Percentiles rank a stretch among this genome's conserved stretches.
These are phyloP conservation scores for Strongylocentrotus purpuratus DNA, from an alignment of 35 echinoderm and acorn worm genomes.

Conservation along the genomic window DNA sequence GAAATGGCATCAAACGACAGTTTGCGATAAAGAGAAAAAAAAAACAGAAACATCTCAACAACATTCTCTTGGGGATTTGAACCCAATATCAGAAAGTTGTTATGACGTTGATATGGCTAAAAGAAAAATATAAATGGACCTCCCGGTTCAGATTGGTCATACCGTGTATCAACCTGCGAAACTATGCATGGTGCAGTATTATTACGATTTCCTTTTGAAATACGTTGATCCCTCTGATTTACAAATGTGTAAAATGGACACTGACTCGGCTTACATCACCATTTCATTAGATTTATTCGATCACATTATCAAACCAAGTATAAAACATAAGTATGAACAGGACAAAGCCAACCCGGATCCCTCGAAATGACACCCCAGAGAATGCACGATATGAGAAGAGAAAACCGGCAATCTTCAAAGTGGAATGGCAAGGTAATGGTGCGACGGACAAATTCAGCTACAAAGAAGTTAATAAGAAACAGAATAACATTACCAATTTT, in stretches of 20 bases:
- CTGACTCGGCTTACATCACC: slow-evolving; percentile 77
- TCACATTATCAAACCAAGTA: slow-evolving; percentile 59
- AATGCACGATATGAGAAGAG: slow-evolving; percentile 65
- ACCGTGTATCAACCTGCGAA: slow-evolving; percentile 66
- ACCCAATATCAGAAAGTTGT: slow-evolving; percentile 50
- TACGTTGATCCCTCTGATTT: slow-evolving; percentile 62
- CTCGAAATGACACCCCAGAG: slow-evolving; percentile 49
- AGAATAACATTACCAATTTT: slow-evolving; percentile 50
- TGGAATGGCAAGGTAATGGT: slow-evolving; percentile 79
- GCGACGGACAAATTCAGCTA: slow-evolving; percentile 46
- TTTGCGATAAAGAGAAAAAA: not conserved
- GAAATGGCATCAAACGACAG: slow-evolving; percentile 56
- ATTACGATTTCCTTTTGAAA: slow-evolving; percentile 66
- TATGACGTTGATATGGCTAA: slow-evolving; percentile 55
- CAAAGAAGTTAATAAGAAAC: slow-evolving; percentile 59
- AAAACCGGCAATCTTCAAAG: slow-evolving; percentile 71
- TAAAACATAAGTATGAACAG: slow-evolving; percentile 33
- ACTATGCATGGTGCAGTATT: slow-evolving; percentile 68
- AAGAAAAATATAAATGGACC: slow-evolving; percentile 51
- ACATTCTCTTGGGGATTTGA: slow-evolving; percentile 47
- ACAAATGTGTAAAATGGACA: slow-evolving; percentile 76
- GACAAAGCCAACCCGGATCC: slow-evolving; percentile 65
- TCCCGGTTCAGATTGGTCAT: slow-evolving; percentile 62
- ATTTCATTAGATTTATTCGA: slow-evolving; percentile 55
- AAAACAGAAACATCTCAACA: slow-evolving; percentile 28